These are phyloP conservation scores for Eilema depressum DNA, from an alignment of 2,888 invertebrate genomes.

Conservation along the genomic window DNA sequence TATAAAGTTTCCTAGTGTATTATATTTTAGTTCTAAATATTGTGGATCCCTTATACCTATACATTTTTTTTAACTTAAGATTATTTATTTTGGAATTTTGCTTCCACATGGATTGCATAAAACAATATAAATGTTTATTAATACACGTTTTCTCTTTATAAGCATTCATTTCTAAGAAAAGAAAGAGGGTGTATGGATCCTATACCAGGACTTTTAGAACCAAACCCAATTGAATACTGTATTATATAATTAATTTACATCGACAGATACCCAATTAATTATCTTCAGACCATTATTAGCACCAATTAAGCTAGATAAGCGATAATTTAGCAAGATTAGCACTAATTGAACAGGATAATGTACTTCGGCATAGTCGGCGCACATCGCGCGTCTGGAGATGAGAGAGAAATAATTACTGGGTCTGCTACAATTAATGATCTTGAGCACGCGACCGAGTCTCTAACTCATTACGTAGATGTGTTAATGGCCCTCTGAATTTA, in stretches of 20 bases:
- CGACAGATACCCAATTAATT: background rate
- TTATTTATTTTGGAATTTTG: too few species aligned
- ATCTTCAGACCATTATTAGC: background rate
- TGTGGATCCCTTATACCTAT: background rate
- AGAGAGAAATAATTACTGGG: conserved; percentile 3
- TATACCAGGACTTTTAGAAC: too few species aligned
- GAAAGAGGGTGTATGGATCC: too few species aligned
- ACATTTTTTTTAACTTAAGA: too few species aligned
- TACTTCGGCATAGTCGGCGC: background rate
- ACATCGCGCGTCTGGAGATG: background rate
- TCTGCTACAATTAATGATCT: background rate
- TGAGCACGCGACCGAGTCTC: conserved; percentile 1
- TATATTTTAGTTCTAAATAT: background rate
- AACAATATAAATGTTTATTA: too few species aligned
- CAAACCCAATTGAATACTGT: too few species aligned
- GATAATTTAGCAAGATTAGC: conserved; percentile 9
- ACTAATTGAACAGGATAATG: background rate
- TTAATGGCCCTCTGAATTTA: background rate
- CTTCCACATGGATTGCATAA: too few species aligned
- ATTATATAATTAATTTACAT: background rate
- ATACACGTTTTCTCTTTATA: too few species aligned
- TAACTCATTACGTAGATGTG: conserved; percentile 9
- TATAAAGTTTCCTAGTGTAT: background rate
- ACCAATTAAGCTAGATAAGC: conserved; percentile 2
- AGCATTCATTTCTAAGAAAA: too few species aligned